phyloP scores from a whole-genome alignment of 2,888 invertebrate genomes.

The Melinaea marsaeus region DNA sequence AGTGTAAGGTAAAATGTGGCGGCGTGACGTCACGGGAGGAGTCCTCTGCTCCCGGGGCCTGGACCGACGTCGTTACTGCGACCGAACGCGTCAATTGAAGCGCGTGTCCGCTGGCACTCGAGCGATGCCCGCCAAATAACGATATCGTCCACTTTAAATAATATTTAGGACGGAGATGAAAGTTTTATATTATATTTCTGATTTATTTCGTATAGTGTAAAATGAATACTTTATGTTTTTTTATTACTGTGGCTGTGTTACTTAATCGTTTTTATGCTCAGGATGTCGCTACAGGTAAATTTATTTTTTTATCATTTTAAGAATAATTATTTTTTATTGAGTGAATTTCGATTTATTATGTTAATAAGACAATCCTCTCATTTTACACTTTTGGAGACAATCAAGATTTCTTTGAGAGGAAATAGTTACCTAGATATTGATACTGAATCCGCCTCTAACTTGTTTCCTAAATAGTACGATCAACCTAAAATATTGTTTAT shows the following conservation, averaged over 20 bases:
- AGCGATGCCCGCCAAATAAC: conserved; percentile 52
- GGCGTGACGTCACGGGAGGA: conserved; percentile 57
- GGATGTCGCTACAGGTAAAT: conserved; percentile 56
- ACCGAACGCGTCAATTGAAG: conserved; percentile 68
- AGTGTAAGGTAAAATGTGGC: conserved; percentile 66
- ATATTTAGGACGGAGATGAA: conserved; percentile 29
- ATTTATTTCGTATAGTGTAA: conserved; percentile 29
- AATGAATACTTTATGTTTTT: conserved; percentile 46
- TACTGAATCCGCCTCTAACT: too few species aligned
- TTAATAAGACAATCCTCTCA: too few species aligned
- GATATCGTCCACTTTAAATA: conserved; percentile 48
- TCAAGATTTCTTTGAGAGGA: too few species aligned
- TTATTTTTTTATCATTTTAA: conserved; percentile 1
- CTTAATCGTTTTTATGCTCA: conserved; percentile 45
- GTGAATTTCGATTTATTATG: too few species aligned
- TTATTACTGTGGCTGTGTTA: conserved; percentile 43
- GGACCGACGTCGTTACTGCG: conserved; percentile 64
- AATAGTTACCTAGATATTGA: too few species aligned
- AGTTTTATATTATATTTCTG: conserved; percentile 14
- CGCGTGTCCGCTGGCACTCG: conserved; percentile 70
- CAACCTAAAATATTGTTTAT: too few species aligned
- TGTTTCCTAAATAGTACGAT: too few species aligned
- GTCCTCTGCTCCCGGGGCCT: conserved; percentile 59
- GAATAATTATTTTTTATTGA: neutral
- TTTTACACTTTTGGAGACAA: too few species aligned